Evolutionary conservation across 37 sponge, comb jelly and placozoan genomes (phyloP).

Genomic region (Cladorhizidae sp.): DNA sequence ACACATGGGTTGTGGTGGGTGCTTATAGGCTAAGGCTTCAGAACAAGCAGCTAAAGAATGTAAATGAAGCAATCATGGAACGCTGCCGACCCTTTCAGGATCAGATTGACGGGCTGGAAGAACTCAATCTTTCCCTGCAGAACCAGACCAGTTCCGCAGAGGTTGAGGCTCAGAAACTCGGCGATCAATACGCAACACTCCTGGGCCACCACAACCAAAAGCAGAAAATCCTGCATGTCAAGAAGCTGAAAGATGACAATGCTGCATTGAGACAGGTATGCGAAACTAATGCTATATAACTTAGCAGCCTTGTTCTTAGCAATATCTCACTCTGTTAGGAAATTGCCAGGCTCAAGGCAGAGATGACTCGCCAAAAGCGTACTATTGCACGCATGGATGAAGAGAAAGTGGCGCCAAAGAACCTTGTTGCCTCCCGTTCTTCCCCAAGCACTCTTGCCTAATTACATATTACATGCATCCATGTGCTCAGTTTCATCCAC

Average conservation of each 20-base stretch:
- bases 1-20: background rate
- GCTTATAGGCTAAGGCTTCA: constrained; percentile 13
- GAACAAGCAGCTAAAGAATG: constrained; percentile 32
- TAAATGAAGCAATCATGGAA: constrained; percentile 41
- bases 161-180: constrained; percentile 54
- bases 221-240: constrained; percentile 81
- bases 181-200: constrained; percentile 58
- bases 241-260: constrained; percentile 73
- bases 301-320: too few species aligned
- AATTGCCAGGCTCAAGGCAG: constrained; percentile 30
- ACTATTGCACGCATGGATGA: constrained; percentile 32
- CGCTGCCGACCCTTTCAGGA: constrained; percentile 56
- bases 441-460: background rate
- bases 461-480: background rate
- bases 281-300: background rate
- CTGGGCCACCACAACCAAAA: constrained; percentile 79
- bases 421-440: background rate
- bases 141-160: constrained; percentile 62
- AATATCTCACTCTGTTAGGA: constrained; percentile 13
- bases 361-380: constrained; percentile 20
- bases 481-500: background rate
- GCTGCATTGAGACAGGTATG: constrained; percentile 54
- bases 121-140: constrained; percentile 43
- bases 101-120: constrained; percentile 66
- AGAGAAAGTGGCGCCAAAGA: constrained; percentile 2